Evolutionary conservation across 2,113 vertebrate genomes (phyloP), one percentile per base, ranked within the genome.

Genomic region (Dipodomys ordii): DNA sequence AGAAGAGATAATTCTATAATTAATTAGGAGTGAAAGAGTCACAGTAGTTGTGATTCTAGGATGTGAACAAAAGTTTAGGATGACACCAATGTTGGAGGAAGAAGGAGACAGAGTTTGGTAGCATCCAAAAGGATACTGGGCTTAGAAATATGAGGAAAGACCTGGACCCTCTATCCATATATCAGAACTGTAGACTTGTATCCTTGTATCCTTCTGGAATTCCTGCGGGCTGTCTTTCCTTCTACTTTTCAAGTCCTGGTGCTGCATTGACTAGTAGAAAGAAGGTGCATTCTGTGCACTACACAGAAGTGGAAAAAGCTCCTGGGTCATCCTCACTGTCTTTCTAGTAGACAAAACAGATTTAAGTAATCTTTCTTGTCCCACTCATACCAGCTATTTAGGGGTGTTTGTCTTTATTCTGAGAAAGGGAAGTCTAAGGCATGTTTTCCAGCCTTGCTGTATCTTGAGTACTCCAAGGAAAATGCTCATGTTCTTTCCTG

Each of bases 141-240:
- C 68, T 72, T 82, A 95, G 53, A 93, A 95, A 97, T 95, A 94
- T 74, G 93, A 23, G 23, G 82, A 89, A 84, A 95, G 85, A 91
- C 4, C 13, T 79, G 30, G 23, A 77, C 76, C 57, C 90, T 81
- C 0, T 11, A 6, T 62, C 19, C 68, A 0, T 85, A 96, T 95
- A 20, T 94, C 81, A 93, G 94, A 76, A 92, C 93, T 78, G 46
- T 71, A 88, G 90, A 84, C 62, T 53, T 35, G 74, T 35, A 77
- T 93, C 44, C 62, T 53, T 35, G 74, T 35, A 77, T 93, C 44
- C 95, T 12, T 44, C 49, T 68, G 87, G 65, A 30, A 0, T 91
- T 74, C 46, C 46, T 16, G 64, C 35, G 16, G 74, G 80, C 60
- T 87, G 65, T 94, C 83, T 67, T 93, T 95, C 95, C 49, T 64